Conservation (phyloP, 1,140 invertebrate genomes). For the Venturia canescens region DNA sequence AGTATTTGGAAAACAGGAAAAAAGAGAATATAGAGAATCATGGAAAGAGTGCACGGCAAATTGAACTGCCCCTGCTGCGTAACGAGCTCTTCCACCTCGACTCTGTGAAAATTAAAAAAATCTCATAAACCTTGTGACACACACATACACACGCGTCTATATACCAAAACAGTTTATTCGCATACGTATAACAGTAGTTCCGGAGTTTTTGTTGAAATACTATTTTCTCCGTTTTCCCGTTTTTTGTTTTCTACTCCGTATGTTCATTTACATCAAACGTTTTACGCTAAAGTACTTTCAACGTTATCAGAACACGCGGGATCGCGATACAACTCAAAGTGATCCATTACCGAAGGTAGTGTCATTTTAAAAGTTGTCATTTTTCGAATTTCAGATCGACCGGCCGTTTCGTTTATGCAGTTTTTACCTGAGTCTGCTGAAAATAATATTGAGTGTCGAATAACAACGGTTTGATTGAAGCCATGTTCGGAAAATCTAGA, state of each 20-base stretch:
- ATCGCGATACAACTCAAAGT: neutral
- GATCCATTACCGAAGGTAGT: neutral
- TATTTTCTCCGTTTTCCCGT: neutral
- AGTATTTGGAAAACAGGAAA: neutral
- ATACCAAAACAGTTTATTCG: neutral
- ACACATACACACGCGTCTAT: neutral
- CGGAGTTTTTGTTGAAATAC: neutral
- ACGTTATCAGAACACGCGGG: neutral
- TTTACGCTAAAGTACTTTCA: neutral
- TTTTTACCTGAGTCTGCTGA: too few species aligned
- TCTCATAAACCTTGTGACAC: neutral
- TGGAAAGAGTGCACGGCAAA: neutral
- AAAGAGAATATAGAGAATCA: neutral
- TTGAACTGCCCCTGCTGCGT: neutral
- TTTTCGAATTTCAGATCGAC: too few species aligned
- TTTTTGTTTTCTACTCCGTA: neutral
- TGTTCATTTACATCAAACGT: neutral
- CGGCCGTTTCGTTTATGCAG: too few species aligned
- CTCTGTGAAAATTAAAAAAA: constrained; percentile 12
- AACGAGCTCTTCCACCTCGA: neutral
- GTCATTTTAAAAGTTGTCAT: too few species aligned
- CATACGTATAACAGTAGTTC: neutral
- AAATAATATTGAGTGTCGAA: too few species aligned
- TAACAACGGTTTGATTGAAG: too few species aligned
- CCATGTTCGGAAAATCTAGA: too few species aligned